Evolutionary conservation across 2,797 vertebrate species (phyloP).

Genomic region (Gallinago solitaria): DNA sequence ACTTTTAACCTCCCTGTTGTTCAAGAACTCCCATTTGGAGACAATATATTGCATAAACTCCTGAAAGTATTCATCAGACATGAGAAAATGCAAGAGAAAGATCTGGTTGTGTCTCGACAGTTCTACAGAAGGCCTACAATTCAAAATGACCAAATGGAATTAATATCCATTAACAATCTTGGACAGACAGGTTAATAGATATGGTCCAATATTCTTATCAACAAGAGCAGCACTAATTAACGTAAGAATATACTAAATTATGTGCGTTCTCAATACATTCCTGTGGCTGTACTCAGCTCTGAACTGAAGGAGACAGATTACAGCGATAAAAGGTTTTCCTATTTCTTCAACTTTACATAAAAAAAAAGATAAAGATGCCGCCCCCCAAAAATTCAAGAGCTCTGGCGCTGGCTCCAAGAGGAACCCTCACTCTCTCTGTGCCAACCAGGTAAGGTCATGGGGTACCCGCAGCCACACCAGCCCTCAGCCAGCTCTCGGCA

Average conservation of each 20-base stretch:
- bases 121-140: neutral
- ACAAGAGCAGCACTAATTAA: neutral
- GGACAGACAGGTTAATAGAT: neutral
- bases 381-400: neutral
- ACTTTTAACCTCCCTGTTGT: neutral
- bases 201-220: neutral
- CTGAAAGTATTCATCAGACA: neutral
- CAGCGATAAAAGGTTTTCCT: neutral
- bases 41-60: neutral
- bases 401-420: neutral
- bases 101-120: neutral
- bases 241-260: neutral
- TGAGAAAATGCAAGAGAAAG: neutral
- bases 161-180: neutral
- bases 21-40: neutral
- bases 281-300: neutral
- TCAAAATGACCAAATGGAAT: neutral
- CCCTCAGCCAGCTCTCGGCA: too few relatives aligned
- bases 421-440: neutral
- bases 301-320: neutral
- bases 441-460: rapidly evolving
- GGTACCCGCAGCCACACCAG: neutral
- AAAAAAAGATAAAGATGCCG: neutral
- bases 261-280: neutral
- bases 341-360: neutral